phyloP scores from a whole-genome alignment of 2,888 invertebrate genomes.

The Zootermopsis nevadensis region DNA sequence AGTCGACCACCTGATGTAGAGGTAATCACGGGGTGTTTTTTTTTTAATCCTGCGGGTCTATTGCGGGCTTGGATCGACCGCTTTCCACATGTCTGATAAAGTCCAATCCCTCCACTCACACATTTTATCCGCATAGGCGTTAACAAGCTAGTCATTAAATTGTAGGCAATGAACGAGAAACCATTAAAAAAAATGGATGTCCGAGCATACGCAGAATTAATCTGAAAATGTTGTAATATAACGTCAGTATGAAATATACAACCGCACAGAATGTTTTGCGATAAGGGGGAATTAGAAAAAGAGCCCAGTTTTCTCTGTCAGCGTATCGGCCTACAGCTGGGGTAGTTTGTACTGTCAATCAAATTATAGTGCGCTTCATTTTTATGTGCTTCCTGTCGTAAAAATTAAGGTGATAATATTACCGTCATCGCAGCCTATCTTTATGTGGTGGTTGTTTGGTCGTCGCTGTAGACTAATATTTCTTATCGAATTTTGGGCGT shows the following conservation, averaged over 20 bases:
- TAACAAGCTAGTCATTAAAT: conserved; percentile 35
- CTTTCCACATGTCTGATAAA: not conserved
- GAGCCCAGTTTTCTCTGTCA: not conserved
- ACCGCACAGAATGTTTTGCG: not conserved
- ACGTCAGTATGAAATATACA: not conserved
- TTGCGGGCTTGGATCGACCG: not conserved
- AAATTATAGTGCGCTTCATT: not conserved
- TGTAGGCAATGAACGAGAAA: conserved; percentile 3
- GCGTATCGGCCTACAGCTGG: not conserved
- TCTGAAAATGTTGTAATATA: conserved; percentile 15
- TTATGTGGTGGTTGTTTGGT: not conserved
- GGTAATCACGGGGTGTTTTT: not conserved
- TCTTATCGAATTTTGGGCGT: not conserved
- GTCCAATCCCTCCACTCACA: not conserved
- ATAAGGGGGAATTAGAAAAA: not conserved
- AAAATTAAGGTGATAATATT: not conserved
- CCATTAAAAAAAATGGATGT: not conserved
- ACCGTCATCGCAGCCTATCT: not conserved
- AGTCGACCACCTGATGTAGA: not conserved
- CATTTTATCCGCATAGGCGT: conserved; percentile 16
- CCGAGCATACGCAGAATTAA: not conserved
- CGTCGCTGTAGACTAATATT: not conserved
- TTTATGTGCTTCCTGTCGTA: not conserved
- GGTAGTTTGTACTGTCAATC: not conserved
- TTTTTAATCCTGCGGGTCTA: not conserved